Conservation (phyloP, 2,113 vertebrate genomes). For the Pelodiscus sinensis region DNA sequence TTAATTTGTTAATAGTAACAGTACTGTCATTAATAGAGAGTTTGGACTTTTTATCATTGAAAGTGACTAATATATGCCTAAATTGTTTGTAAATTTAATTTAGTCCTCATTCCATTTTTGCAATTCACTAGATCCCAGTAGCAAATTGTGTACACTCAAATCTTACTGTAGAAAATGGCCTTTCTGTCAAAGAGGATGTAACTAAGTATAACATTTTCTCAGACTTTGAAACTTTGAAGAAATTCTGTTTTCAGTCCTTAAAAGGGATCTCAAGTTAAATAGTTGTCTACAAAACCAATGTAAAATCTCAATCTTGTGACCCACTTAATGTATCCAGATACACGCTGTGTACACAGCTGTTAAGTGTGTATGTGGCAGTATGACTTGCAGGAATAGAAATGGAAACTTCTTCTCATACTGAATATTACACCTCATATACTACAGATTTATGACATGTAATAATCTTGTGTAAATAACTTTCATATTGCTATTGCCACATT, state of each 20-base stretch:
- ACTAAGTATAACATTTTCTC: neutral
- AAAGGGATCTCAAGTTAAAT: neutral
- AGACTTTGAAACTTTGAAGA: neutral
- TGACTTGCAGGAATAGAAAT: neutral
- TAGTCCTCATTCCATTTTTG: neutral
- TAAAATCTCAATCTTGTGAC: neutral
- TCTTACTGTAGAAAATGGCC: neutral
- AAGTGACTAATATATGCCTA: neutral
- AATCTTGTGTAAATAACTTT: neutral
- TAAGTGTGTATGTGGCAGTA: neutral
- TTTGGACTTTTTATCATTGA: neutral
- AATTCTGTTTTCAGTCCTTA: neutral
- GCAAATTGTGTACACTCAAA: neutral
- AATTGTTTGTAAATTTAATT: neutral
- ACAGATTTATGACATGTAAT: neutral
- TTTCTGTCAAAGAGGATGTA: neutral
- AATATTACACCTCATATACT: neutral
- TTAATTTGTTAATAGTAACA: neutral
- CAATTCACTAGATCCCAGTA: neutral
- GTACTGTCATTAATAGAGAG: neutral
- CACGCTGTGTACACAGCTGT: neutral
- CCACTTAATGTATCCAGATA: neutral
- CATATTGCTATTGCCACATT: neutral
- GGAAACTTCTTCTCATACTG: neutral
- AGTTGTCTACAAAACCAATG: neutral